Base-by-base conservation (phyloP, 1,140 invertebrate genomes). In the Nasonia giraulti region DNA sequence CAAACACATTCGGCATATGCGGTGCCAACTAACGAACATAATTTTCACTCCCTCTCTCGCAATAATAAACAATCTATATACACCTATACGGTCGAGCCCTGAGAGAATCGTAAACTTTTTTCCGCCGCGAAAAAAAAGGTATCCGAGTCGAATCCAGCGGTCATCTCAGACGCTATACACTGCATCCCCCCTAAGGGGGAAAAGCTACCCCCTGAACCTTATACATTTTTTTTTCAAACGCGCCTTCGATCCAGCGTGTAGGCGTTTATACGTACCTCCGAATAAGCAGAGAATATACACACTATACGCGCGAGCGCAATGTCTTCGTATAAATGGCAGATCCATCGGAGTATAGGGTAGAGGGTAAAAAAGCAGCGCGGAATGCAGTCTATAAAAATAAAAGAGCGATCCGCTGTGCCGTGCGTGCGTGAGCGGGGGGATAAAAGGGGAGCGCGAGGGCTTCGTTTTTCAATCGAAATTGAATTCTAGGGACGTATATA, bases 401-500 rank as follows among this genome's bases (percentile, higher is more conserved):
- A 44, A 33, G 73, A 75, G 17, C 2, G 1, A 2, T 10, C 2
- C n/a, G 11, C 33, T 40, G 2, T 75, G 73, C 33, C 10, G 2
- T 75, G 73, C 7, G 33, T 62, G 55, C 69, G 69, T 73, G 27
- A 37, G 17, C 27, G 69, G 27, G 27, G 27, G 74, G 40, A 78
- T 47, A 78, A 78, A 78, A n/a, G 47, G 76, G 8, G 17, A n/a
- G 47, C 76, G 40, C 74, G 31, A 7, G 6, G 55, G 76, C 76
- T 47, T 55, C 44, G 76, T 55, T 78, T 78, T 78, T 47, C 76
- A 55, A 78, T 78, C 40, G 76, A 55, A 78, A 78, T 78, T 78
- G 44, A 78, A 78, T 78, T 78, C 33, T 37, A n/a, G 73, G 33
- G 31, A 37, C 37, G 27, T 37, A 37, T 5, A 5, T 37, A 37